These are phyloP conservation scores for Sepiola atlantica DNA, from an alignment of 2,888 invertebrate species.

Conservation along the genomic window DNA sequence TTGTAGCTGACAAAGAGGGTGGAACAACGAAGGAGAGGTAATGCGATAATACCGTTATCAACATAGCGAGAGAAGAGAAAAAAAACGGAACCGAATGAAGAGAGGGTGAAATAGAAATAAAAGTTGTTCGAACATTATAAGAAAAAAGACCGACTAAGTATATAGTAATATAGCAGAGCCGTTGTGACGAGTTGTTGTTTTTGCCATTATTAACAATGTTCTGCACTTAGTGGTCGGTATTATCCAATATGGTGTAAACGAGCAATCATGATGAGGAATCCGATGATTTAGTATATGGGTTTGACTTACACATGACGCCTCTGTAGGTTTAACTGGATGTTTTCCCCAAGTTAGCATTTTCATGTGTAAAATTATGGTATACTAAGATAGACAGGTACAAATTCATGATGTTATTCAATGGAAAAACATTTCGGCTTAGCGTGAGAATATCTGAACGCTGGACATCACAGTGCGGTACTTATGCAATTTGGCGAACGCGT, in stretches of 20 bases:
- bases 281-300: not conserved
- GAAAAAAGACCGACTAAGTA: not conserved
- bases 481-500: too few species aligned
- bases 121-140: not conserved
- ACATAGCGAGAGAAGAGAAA: not conserved
- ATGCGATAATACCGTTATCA: not conserved
- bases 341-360: not conserved
- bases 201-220: constrained; percentile 32
- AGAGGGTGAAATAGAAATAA: not conserved
- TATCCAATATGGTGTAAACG: not conserved
- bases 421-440: too few species aligned
- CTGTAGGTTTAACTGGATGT: not conserved
- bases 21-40: not conserved
- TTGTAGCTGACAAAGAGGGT: not conserved
- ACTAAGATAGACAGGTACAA: not conserved
- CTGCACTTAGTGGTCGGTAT: constrained; percentile 32
- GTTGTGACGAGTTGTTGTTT: not conserved
- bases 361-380: not conserved
- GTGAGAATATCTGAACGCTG: too few species aligned
- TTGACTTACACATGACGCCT: not conserved
- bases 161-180: not conserved
- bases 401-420: too few species aligned
- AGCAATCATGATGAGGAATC: not conserved
- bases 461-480: too few species aligned
- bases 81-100: not conserved